Evolutionary conservation across 2,888 invertebrate genomes (phyloP), one percentile per base, ranked within the genome.

Genomic region (Chrysodeixis includens): DNA sequence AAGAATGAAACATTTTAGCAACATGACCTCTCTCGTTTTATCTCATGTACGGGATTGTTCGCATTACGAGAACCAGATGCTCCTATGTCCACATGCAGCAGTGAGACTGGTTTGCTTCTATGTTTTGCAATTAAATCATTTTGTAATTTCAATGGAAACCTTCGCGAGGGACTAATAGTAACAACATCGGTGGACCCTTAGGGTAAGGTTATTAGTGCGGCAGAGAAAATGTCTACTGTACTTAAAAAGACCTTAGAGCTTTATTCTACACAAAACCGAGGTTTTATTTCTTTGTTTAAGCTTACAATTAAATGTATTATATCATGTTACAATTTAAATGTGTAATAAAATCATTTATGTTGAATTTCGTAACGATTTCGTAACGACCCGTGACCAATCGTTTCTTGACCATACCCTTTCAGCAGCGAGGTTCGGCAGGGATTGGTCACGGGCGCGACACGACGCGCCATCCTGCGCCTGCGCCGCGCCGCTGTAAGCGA

Each of bases 371-470:
- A 49, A 49, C 20, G 20, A 20, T 49, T 49, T n/a, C n/a, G n/a
- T n/a, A 20, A 49, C 46, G 46, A 49, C 46, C 46, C 46, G 46
- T 49, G 16, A 49, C 46, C 18, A 49, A 49, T 49, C 46, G 46
- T 49, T 2, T 20, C 46, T 49, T 49, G 46, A 49, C 20, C 46
- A 20, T 18, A 49, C 46, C 46, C 46, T 49, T 14, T 44, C 46
- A 20, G 46, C 46, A 20, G 52, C 66, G 67, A 62, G 74, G 75
- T 82, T 79, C 80, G 78, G 83, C 85, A 83, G 83, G 79, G 70
- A 88, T 89, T 88, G 75, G 88, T 84, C 84, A 86, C 83, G 82
- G 87, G 68, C 76, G 83, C 86, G 83, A 76, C 68, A 62, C 57
- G 69, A 69, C 57, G 67, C 58, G 26, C 26, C 26, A 26, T 26